These are phyloP conservation scores for Apaloderma vittatum DNA, from an alignment of 2,113 vertebrate genomes.

Conservation along the genomic window DNA sequence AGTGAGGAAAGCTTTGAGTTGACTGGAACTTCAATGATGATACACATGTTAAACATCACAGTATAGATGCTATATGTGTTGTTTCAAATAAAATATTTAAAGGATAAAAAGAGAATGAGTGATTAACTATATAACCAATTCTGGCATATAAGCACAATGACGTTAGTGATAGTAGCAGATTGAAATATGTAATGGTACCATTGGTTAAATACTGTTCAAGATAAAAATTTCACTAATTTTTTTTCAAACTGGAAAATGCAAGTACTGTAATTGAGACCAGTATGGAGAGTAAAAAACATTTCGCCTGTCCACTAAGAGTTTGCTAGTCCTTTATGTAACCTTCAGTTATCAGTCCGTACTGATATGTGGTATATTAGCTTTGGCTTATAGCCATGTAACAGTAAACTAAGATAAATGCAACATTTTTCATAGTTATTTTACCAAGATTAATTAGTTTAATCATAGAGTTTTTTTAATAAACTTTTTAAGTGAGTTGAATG, in stretches of 20 bases:
- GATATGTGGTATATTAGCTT: not conserved
- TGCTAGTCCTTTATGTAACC: constrained; percentile 1
- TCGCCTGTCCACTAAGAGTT: not conserved
- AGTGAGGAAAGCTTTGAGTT: not conserved
- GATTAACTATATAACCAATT: not conserved
- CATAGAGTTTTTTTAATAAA: not conserved
- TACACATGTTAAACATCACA: not conserved
- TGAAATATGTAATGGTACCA: not conserved
- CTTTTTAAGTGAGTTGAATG: not conserved
- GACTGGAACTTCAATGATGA: not conserved
- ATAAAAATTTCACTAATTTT: not conserved
- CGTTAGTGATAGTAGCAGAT: not conserved
- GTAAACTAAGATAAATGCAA: not conserved
- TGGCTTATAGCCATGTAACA: not conserved
- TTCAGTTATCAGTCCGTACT: not conserved
- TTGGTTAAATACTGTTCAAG: not conserved
- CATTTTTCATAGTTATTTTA: not conserved
- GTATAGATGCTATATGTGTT: not conserved
- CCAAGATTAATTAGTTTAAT: not conserved
- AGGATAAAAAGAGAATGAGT: not conserved
- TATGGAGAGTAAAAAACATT: not conserved
- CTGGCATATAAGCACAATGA: not conserved
- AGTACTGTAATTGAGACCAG: not conserved
- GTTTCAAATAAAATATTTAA: not conserved
- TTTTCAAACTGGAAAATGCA: not conserved